Base-by-base conservation (phyloP, 2,113 vertebrate species). In the Anoplopoma fimbria region DNA sequence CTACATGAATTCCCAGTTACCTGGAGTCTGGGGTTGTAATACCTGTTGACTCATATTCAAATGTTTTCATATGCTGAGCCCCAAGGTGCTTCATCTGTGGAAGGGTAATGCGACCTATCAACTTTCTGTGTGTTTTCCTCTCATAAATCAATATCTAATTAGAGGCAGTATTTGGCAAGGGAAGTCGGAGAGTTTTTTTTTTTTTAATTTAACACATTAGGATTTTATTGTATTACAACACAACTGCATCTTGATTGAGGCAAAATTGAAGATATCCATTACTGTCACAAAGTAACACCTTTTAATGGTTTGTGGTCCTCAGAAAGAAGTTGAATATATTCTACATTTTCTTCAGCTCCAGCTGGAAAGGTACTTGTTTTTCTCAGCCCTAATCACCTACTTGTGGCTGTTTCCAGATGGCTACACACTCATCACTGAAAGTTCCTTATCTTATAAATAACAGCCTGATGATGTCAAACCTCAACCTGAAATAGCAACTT, bases 361-460 rank as follows among this genome's bases (percentile, higher is more conserved):
- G 75, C 75, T 73, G 36, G 74, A 88, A 83, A 79, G 23, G 27
- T 70, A 33, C 40, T n/a, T 72, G 23, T 58, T 71, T 64, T 61
- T 84, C 62, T 8, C 9, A 51, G 25, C 40, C 34, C 55, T 88
- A 89, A 93, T 93, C 86, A 82, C 47, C 79, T 64, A 78, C 75
- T 85, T 77, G 79, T 81, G 58, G 79, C 72, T 76, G 40, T 79
- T 85, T 84, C 79, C 79, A 90, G 76, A 71, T 85, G 75, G 64
- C 38, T 60, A 3, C 58, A 87, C 62, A 69, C 49, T 13, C 57
- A 47, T 9, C 51, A 69, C 42, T 75, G 45, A 77, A 67, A 74
- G 49, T 82, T 42, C 15, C 25, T 61, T 7, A 25, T n/a, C 17
- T 42, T 72, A 47, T 58, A 29, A 79, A 76, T 57, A 64, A 47